Evolutionary conservation across 2,797 vertebrate species (phyloP).

Genomic region (Synanceia verrucosa): DNA sequence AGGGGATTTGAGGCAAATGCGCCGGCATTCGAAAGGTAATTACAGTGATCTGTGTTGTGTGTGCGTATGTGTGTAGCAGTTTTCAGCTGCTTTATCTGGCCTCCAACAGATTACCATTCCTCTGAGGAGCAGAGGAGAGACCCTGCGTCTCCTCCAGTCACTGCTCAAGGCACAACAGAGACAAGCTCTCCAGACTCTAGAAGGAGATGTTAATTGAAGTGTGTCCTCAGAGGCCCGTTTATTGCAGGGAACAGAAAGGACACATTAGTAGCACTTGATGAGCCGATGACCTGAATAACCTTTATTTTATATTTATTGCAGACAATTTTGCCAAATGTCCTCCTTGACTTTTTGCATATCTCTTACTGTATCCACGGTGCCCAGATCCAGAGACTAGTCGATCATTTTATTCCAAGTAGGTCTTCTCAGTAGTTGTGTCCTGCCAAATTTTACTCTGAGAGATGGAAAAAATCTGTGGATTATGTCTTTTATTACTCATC

Average conservation of each 20-base stretch:
- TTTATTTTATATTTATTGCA: conserved; percentile 12
- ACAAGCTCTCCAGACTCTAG: conserved; percentile 6
- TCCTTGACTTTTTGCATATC: not conserved
- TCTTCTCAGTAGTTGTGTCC: not conserved
- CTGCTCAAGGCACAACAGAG: not conserved
- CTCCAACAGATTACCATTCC: conserved; percentile 25
- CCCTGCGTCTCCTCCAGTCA: conserved; percentile 8
- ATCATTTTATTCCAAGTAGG: not conserved
- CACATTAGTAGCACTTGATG: conserved; percentile 11
- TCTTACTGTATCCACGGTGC: not conserved
- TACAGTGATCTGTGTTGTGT: conserved; percentile 17
- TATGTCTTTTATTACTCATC: not conserved
- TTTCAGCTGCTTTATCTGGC: conserved; percentile 26
- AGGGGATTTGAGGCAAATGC: conserved; percentile 98
- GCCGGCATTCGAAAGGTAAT: conserved; percentile 97
- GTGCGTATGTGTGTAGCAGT: not conserved
- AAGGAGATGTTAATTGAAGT: conserved; percentile 41
- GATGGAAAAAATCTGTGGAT: not conserved
- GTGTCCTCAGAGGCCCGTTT: conserved; percentile 17
- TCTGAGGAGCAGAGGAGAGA: conserved; percentile 15
- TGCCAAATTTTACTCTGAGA: not conserved
- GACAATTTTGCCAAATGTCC: not conserved
- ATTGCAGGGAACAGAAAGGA: conserved; percentile 11
- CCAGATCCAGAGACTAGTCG: not conserved
- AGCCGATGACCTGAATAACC: not conserved